A percentile compares a stretch with the other conserved stretches of the same genome.
phyloP scores from a whole-genome alignment of 2,888 invertebrate genomes.

The Stratiomys singularior region DNA sequence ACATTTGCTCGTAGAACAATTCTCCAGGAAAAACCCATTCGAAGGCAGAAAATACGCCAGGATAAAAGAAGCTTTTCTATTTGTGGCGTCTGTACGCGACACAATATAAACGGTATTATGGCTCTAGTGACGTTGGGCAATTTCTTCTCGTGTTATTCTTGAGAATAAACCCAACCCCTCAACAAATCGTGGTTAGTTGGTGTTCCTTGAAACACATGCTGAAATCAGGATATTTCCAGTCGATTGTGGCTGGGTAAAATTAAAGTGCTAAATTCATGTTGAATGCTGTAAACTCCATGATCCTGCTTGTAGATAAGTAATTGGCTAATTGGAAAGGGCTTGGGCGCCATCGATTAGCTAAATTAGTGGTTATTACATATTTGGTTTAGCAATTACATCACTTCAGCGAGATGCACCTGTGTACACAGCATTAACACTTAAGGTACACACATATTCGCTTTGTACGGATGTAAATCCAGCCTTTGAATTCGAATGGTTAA shows the following conservation, averaged over 20 bases:
- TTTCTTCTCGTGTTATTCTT: no score
- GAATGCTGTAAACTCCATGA: neutral
- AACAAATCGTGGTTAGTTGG: neutral
- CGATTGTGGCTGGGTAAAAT: neutral
- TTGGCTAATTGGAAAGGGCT: constrained; percentile 2
- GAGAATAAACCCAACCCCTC: no score
- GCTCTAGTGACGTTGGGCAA: neutral
- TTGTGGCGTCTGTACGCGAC: neutral
- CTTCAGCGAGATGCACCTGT: no score
- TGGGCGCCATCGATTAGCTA: neutral
- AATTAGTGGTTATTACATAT: constrained; percentile 4
- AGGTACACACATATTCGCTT: no score
- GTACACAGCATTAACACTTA: no score
- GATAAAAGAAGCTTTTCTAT: neutral
- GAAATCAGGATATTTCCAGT: neutral
- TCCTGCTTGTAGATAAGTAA: neutral
- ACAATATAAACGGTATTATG: neutral
- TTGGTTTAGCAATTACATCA: neutral
- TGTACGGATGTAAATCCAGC: no score
- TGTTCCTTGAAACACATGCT: neutral
- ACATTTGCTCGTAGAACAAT: neutral
- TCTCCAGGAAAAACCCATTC: neutral
- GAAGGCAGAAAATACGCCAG: neutral
- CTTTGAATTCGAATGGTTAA: no score
- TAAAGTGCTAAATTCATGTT: neutral